Percentiles rank a stretch among this genome's conserved stretches.
phyloP scores from a whole-genome alignment of 2,797 vertebrate species.

The Ceryle rudis region DNA sequence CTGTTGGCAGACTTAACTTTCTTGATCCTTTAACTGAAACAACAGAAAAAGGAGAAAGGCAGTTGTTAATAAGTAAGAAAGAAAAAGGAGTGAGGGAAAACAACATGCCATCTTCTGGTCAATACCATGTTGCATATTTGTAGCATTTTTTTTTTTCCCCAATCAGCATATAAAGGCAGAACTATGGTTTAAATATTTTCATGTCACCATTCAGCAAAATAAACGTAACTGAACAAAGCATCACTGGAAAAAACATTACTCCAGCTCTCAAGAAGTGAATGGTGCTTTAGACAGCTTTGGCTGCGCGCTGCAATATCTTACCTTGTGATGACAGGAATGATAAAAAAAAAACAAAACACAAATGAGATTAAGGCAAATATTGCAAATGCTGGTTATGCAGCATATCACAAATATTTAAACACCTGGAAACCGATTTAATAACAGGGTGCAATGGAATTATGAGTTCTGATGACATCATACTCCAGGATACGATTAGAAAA shows the following conservation, averaged over 20 bases:
- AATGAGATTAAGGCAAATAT: constrained; percentile 60
- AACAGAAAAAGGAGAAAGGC: constrained; percentile 92
- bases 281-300: constrained; percentile 41
- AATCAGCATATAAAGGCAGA: constrained; percentile 4
- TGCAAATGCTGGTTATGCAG: constrained; percentile 37
- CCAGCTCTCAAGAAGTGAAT: constrained; percentile 54
- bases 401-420: constrained; percentile 48
- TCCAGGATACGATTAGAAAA: constrained; percentile 25
- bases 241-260: constrained; percentile 29
- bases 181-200: constrained; percentile 50
- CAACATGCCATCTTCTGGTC: constrained; percentile 67
- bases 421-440: constrained; percentile 19
- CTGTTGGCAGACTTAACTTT: constrained; percentile 99
- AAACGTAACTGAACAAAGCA: constrained; percentile 43
- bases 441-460: not conserved
- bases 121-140: not conserved
- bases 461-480: constrained; percentile 11
- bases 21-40: constrained; percentile 99
- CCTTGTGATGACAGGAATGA: constrained; percentile 52
- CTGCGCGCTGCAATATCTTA: constrained; percentile 53
- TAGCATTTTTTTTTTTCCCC: not conserved
- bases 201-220: constrained; percentile 36
- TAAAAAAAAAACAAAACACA: not conserved
- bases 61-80: constrained; percentile 80
- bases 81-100: constrained; percentile 66